Evolutionary conservation across 2,888 invertebrate genomes (phyloP).

Genomic region (Hirtodrosophila cameraria): DNA sequence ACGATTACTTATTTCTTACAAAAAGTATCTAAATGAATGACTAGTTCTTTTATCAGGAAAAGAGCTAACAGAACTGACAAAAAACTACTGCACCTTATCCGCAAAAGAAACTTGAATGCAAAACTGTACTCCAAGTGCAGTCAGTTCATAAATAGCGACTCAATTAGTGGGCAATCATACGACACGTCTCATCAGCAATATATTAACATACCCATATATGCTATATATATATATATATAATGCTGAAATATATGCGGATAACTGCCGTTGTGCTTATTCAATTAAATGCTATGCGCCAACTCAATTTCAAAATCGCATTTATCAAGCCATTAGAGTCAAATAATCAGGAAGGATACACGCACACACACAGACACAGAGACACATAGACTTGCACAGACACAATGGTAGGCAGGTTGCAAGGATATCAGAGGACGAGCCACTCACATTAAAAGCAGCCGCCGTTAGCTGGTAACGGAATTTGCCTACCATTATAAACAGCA

Average conservation of each 20-base stretch:
- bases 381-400: slow-evolving; percentile 19
- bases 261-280: slow-evolving; percentile 74
- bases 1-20: too few relatives aligned
- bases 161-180: slow-evolving; percentile 69
- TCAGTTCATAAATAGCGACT: slow-evolving; percentile 47
- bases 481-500: slow-evolving; percentile 76
- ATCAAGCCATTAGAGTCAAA: slow-evolving; percentile 83
- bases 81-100: too few relatives aligned
- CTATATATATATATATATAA: slow-evolving; percentile 2
- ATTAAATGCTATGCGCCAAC: slow-evolving; percentile 72
- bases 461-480: slow-evolving; percentile 78
- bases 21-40: too few relatives aligned
- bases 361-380: slow-evolving; percentile 9
- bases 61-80: too few relatives aligned
- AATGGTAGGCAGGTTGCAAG: slow-evolving; percentile 18
- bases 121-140: background rate
- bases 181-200: slow-evolving; percentile 7
- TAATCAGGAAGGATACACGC: slow-evolving; percentile 57
- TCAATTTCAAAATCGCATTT: slow-evolving; percentile 81
- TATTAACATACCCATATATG: background rate
- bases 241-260: slow-evolving; percentile 44
- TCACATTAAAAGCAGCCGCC: slow-evolving; percentile 72
- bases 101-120: too few relatives aligned
- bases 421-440: slow-evolving; percentile 25
- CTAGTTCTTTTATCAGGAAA: too few relatives aligned